Conservation (phyloP, 2,888 invertebrate species). For the Campoplex capitator region DNA sequence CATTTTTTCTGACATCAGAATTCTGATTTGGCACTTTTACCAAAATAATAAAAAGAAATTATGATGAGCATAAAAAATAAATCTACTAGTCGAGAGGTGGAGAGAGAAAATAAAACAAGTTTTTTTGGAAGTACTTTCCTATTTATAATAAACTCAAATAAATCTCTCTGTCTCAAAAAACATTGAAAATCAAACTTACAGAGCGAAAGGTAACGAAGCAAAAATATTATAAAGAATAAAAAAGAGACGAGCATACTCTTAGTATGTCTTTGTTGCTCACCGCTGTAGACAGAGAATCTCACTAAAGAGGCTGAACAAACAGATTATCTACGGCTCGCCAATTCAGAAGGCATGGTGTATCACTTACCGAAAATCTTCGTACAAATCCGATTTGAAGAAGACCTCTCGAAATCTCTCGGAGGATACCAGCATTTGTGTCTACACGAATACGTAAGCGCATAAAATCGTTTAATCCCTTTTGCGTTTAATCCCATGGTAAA, state of each 20-base stretch:
- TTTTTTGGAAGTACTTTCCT: not conserved
- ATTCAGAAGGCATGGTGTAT: conserved; percentile 53
- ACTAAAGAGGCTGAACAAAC: conserved; percentile 55
- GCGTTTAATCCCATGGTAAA: conserved; percentile 17
- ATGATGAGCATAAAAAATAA: too few species aligned
- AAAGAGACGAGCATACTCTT: not conserved
- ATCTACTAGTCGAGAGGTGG: too few species aligned
- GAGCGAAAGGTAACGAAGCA: conserved; percentile 16
- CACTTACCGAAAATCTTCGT: conserved; percentile 60
- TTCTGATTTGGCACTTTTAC: too few species aligned
- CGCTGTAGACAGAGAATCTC: conserved; percentile 28
- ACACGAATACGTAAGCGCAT: conserved; percentile 39
- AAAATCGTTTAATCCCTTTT: conserved; percentile 35
- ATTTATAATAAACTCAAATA: not conserved
- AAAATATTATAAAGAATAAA: not conserved
- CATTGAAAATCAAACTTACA: conserved; percentile 12
- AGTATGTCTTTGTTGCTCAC: conserved; percentile 28
- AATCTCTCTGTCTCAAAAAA: not conserved
- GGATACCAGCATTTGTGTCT: conserved; percentile 34
- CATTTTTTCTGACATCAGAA: not conserved
- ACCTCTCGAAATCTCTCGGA: conserved; percentile 46
- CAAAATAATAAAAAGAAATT: not conserved
- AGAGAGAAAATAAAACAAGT: not conserved
- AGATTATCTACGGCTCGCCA: conserved; percentile 58
- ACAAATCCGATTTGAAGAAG: conserved; percentile 60